phyloP scores from a whole-genome alignment of 1,140 invertebrate genomes.

The Asobara japonica region DNA sequence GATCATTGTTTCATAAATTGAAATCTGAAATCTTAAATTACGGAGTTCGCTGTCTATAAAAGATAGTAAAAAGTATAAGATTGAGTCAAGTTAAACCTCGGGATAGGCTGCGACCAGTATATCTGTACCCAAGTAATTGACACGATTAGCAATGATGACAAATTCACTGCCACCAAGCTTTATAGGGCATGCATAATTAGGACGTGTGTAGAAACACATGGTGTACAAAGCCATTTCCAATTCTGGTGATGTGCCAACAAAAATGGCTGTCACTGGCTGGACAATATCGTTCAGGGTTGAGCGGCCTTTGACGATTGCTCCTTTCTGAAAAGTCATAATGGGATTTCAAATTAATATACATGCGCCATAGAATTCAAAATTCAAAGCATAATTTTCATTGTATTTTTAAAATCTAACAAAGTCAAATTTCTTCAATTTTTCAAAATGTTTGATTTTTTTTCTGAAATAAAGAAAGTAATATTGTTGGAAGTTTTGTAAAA shows the following conservation, averaged over 20 bases:
- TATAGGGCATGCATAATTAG: conserved; percentile 66
- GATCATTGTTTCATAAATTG: neutral
- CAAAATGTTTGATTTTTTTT: no score
- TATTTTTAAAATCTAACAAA: no score
- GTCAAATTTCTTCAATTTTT: no score
- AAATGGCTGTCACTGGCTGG: conserved; percentile 69
- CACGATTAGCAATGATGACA: conserved; percentile 59
- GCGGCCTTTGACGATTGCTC: conserved; percentile 65
- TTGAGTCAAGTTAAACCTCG: conserved; percentile 44
- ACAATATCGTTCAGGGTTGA: conserved; percentile 66
- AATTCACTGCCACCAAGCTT: conserved; percentile 59
- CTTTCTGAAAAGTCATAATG: conserved; percentile 58
- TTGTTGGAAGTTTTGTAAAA: no score
- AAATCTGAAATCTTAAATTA: neutral
- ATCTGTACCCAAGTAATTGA: conserved; percentile 64
- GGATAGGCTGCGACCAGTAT: conserved; percentile 59
- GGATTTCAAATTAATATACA: conserved; percentile 7
- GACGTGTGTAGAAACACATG: conserved; percentile 69
- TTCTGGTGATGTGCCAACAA: conserved; percentile 77
- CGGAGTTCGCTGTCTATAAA: neutral
- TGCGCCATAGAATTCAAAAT: no score
- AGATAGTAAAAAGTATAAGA: neutral
- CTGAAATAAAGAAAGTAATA: no score
- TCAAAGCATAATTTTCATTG: no score
- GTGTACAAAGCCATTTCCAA: conserved; percentile 78